Evolutionary conservation across 2,888 invertebrate genomes (phyloP), one percentile per base, ranked within the genome.

Genomic region (Cyclophora punctaria): DNA sequence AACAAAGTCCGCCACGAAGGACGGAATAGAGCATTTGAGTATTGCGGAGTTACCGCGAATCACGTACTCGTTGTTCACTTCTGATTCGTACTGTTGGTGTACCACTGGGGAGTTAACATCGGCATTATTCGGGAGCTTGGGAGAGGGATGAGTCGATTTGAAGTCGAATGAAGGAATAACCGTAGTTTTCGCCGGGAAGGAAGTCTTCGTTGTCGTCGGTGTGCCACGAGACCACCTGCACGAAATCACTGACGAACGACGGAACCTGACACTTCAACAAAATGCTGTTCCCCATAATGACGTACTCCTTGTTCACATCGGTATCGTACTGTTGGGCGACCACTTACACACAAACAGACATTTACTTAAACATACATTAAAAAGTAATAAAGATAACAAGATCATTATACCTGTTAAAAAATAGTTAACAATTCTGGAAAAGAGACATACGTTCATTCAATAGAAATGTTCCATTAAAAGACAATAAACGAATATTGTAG

Each of bases 1-100:
- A 57, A 98, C 95, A 84, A 97, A 97, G 88, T 97, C 97, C 56
- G 95, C 95, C 56, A 97, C 96, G 85, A 96, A 98, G 57, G 96
- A 96, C 47, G 97, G 97, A 71, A 96, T 94, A 69, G 95, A 95
- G 89, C 96, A 96, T 87, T 96, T 96, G 69, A 96, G 89, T 60
- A 96, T 94, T 56, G 95, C 96, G 68, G 96, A 92, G 83, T 96
- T 96, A 66, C 96, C 96, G 64, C 95, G 92, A 73, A 96, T 96
- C 51, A 95, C 95, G 82, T 96, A 96, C 80, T 96, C 96, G 86
- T 96, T 94, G 88, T 96, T 96, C 64, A 96, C 96, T 90, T 96
- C 96, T 58, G 95, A 95, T 84, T 96, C 95, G 85, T 96, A 96
- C 82, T 93, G 93, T 80, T 96, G 96, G 75, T 95, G 94, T 71